Evolutionary conservation across 2,797 vertebrate species (phyloP), one percentile per base, ranked within the genome.

Genomic region (Diceros bicornis): DNA sequence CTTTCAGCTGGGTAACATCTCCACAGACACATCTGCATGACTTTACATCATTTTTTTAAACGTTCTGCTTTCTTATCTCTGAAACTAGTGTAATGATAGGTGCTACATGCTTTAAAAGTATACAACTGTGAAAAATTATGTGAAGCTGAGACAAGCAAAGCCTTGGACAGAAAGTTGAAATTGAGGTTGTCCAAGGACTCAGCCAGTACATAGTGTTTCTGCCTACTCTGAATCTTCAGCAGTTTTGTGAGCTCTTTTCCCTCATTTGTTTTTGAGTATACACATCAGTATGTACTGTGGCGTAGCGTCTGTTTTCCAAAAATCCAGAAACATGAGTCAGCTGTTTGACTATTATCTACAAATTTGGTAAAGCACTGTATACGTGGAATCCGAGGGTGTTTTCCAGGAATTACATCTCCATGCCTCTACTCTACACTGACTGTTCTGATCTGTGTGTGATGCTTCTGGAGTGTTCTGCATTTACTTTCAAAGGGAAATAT

Each of bases 321-420:
- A 97, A 14, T 96, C 95, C 94, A 95, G 68, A 86, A 97, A 93
- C 89, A 86, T 98, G 96, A 98, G 68, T 98, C 97, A 97, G 96
- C 91, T 97, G 74, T 97, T 93, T 50, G 32, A 57, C 93, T 95
- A 25, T 82, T 72, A 97, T 97, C 96, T 97, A 97, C 97, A 98
- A 97, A 97, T 97, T 97, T 97, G 97, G 97, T 96, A 94, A 97
- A 96, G 89, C 86, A 52, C n/a, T 78, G 57, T 93, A 97, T 77
- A 93, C 89, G 85, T 32, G 29, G 61, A 93, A 78, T 96, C n/a
- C 0, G 1, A 89, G 50, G 29, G 23, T 69, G 71, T 85, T 95
- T 96, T 97, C 96, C 96, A 97, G 77, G 94, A 97, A 97, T 89
- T 71, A 4, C 23, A 61, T 77, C 75, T 64, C 77, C 37, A 32